These are phyloP conservation scores for Oryzias melastigma DNA, from an alignment of 2,113 vertebrate genomes.

Conservation along the genomic window DNA sequence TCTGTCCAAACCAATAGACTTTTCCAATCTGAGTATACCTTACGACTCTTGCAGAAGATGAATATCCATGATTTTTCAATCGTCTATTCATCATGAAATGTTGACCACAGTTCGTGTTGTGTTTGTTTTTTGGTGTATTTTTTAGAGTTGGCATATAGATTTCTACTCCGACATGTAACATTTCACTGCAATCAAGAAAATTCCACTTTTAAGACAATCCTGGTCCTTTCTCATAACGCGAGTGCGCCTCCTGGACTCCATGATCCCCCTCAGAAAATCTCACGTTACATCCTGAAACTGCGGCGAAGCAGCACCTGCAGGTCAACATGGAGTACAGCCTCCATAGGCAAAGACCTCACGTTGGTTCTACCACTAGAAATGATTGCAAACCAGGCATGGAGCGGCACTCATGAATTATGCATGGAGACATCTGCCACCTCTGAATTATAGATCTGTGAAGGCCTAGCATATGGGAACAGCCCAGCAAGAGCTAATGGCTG, in stretches of 20 bases:
- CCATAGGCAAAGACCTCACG: conserved; percentile 60
- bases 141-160: background rate
- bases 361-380: conserved; percentile 54
- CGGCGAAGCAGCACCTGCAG: conserved; percentile 39
- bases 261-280: conserved; percentile 17
- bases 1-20: too few relatives aligned
- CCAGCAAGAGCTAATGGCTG: conserved; percentile 74
- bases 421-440: conserved; percentile 79
- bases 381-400: conserved; percentile 60
- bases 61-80: too few relatives aligned
- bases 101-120: too few relatives aligned
- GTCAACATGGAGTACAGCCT: conserved; percentile 56
- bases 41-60: too few relatives aligned
- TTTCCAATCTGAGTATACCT: too few relatives aligned
- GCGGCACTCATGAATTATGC: conserved; percentile 77
- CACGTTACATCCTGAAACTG: conserved; percentile 15
- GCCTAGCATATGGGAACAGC: conserved; percentile 76
- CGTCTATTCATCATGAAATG: too few relatives aligned
- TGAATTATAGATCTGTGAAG: conserved; percentile 82
- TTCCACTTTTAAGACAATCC: conserved; percentile 5
- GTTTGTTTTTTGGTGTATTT: too few relatives aligned
- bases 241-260: conserved; percentile 4
- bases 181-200: background rate
- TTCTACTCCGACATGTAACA: background rate
- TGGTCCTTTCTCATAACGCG: background rate